Evolutionary conservation across 2,113 vertebrate species (phyloP).

Genomic region (Aegithalos caudatus): DNA sequence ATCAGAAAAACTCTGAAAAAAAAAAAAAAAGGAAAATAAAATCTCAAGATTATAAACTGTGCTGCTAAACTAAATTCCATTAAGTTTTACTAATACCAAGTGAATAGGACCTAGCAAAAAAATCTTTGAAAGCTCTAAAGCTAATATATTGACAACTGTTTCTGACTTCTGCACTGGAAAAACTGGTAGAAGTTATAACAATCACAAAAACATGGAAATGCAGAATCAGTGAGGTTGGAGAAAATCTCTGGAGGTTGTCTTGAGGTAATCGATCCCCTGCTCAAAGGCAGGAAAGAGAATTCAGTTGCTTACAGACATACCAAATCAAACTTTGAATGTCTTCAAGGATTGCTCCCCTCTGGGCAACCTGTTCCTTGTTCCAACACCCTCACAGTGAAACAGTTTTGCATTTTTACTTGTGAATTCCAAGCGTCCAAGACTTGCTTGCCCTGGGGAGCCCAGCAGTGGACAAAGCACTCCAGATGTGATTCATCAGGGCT

Average conservation of each 20-base stretch:
- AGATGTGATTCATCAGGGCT: neutral
- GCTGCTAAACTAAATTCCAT: neutral
- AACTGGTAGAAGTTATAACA: neutral
- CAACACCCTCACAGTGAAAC: neutral
- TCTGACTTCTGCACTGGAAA: neutral
- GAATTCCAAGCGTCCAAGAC: neutral
- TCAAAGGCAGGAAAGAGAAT: neutral
- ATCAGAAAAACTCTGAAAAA: neutral
- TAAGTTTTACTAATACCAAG: neutral
- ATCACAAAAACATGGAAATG: neutral
- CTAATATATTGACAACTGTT: neutral
- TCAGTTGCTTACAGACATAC: neutral
- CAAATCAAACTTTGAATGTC: neutral
- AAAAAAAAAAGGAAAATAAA: neutral
- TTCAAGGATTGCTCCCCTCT: neutral
- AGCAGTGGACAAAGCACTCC: neutral
- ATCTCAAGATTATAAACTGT: neutral
- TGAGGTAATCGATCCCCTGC: fast-evolving
- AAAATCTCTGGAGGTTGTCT: neutral
- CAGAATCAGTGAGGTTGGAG: neutral
- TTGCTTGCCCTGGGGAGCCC: neutral
- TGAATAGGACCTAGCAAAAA: neutral
- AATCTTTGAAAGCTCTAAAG: neutral
- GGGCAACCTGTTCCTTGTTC: neutral
- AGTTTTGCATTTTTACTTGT: neutral